Conservation (phyloP, 2,888 invertebrate genomes). For the Spisula subtruncata region DNA sequence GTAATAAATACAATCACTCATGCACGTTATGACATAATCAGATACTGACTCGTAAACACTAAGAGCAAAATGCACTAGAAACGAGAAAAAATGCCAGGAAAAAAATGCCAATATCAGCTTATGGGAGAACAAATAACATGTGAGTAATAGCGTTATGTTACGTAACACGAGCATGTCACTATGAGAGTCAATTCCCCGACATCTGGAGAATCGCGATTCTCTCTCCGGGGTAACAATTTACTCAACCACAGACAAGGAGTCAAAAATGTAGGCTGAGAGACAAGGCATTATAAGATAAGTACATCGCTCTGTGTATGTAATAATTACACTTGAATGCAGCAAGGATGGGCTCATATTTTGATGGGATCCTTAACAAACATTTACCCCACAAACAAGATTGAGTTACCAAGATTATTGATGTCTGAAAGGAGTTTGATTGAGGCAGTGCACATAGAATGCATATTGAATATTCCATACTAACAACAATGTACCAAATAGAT, state of each 20-base stretch:
- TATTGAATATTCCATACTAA: no score
- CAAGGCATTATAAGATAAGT: constrained; percentile 12
- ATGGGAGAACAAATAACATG: background rate
- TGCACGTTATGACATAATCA: background rate
- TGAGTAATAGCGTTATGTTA: background rate
- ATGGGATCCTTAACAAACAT: background rate
- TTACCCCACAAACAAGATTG: background rate
- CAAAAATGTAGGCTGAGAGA: background rate
- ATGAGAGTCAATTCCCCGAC: background rate
- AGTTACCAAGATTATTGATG: background rate
- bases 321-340: background rate
- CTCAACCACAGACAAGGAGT: background rate
- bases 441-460: background rate
- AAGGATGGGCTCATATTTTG: background rate
- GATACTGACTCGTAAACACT: background rate
- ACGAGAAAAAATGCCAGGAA: background rate
- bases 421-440: background rate
- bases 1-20: background rate
- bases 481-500: no score
- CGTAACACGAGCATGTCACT: background rate
- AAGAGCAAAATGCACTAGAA: constrained; percentile 6
- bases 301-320: background rate
- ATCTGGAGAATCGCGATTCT: constrained; percentile 3
- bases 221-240: background rate
- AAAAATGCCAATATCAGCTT: background rate